phyloP scores from a whole-genome alignment of 2,797 vertebrate genomes.

The Enteromius anoplus region DNA sequence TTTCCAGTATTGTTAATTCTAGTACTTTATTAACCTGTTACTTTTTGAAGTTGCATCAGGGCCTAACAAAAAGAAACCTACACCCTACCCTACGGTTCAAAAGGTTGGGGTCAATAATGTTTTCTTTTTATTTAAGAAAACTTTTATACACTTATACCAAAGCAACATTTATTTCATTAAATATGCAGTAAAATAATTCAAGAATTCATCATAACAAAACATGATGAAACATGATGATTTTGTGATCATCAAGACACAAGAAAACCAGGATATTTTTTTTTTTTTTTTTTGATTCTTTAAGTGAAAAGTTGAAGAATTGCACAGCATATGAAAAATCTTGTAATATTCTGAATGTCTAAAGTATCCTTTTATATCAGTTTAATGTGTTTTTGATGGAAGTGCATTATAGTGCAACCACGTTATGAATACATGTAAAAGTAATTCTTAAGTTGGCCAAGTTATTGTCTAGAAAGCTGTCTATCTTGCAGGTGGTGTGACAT shows the following conservation, averaged over 20 bases:
- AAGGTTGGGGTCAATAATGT: background rate
- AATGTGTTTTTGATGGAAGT: too few species aligned
- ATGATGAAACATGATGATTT: background rate
- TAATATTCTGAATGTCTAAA: background rate
- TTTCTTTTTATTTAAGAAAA: background rate
- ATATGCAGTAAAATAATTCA: background rate
- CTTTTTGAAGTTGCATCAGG: background rate
- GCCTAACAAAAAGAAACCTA: background rate
- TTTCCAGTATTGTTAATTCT: background rate
- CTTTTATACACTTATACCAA: background rate
- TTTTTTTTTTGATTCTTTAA: background rate
- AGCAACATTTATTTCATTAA: background rate
- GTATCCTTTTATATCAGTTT: too few species aligned
- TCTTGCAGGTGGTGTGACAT: background rate
- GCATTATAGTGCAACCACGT: background rate
- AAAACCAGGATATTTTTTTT: background rate
- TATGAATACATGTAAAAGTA: background rate
- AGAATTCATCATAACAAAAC: background rate
- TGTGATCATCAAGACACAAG: background rate
- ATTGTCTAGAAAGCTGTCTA: background rate
- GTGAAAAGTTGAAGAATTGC: background rate
- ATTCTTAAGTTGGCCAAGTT: background rate
- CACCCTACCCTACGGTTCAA: background rate
- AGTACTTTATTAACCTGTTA: background rate
- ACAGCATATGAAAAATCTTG: background rate